Evolutionary conservation across 2,797 vertebrate species (phyloP), one percentile per base, ranked within the genome.

Genomic region (Sebastes taczanowskii): DNA sequence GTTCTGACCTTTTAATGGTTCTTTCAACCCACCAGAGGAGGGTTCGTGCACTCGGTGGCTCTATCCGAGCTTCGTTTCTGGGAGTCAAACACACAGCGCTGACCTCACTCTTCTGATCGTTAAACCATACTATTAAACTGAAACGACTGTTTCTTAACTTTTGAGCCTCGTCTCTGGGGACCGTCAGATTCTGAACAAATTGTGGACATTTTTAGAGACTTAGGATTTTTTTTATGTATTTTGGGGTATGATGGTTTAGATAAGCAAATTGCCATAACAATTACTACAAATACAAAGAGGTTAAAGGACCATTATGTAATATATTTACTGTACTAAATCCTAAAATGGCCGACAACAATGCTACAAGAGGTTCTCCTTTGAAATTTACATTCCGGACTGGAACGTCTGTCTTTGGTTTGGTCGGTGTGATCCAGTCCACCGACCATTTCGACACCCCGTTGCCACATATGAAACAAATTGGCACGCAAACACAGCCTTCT

Each of bases 1-100:
- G 75, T 75, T 77, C 71, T 65, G 77, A 66, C 76, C 76, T 85
- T 85, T 84, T 78, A 87, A 86, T 78, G 55, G 63, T 77, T 86
- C 71, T 77, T 81, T 78, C 56, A 87, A 55, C 65, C 72, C 84
- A 80, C 56, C 64, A 52, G 77, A 85, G 59, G 34, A 83, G 14
- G 30, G 76, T 88, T 81, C 71, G 22, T 61, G 62, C 72, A 71
- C 70, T 82, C 73, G 53, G 58, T 59, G 63, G 46, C 30, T 68
- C 76, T 76, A 46, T 77, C 30, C 1, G 22, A 71, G 80, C 65
- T 78, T 53, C 2, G n/a, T 79, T 74, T 73, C 65, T 73, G 11
- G 71, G 67, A 86, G 60, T 77, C 72, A 82, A 32, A 80, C 64
- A 80, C 58, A 82, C 77, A 27, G 6, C 6, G 2, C 68, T 80